Base-by-base conservation (phyloP, 2,797 vertebrate species). In the Podarcis lilfordi region DNA sequence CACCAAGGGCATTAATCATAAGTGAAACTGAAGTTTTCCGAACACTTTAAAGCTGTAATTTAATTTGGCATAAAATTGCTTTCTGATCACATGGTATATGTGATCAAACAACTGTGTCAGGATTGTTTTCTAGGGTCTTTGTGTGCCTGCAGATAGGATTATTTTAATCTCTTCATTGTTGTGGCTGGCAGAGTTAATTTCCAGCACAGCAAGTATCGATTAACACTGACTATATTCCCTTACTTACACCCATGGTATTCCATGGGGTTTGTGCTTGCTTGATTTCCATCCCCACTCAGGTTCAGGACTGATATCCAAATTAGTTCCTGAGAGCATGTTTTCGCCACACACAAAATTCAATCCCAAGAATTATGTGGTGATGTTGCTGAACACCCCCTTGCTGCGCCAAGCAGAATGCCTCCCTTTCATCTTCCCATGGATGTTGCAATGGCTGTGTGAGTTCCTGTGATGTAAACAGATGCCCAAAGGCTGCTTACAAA, bases 21-120 rank as follows among this genome's bases (percentile, higher is more conserved):
- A 85, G 85, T 91, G 90, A 35, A 66, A 88, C 74, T 0, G 15
- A 94, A 85, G 76, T 88, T n/a, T 55, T 0, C 29, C 50, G 29
- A 84, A 82, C 61, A 2, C 1, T 0, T 25, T n/a, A 68, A 61
- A 88, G 19, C 37, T 86, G 76, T 82, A 35, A 84, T 76, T 74
- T 72, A 27, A 80, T 88, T 87, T 92, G 79, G 72, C 84, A 89
- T 82, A 85, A 91, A 89, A 84, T 50, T 78, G 0, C 61, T 69
- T 78, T 61, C 61, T 91, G 80, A 86, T 86, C 76, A n/a, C 86
- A 86, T 66, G 80, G 43, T 84, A 11, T 71, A 69, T 32, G 66
- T 81, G 84, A 72, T 84, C 37, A 79, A 79, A 83, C 61, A 61
- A 78, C 66, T 8, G 81, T 29, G 64, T 84, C 89, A 84, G 19